Conservation (phyloP, 30 jellyfish, hydroid and myxozoan genomes). For the Pelagia noctiluca region DNA sequence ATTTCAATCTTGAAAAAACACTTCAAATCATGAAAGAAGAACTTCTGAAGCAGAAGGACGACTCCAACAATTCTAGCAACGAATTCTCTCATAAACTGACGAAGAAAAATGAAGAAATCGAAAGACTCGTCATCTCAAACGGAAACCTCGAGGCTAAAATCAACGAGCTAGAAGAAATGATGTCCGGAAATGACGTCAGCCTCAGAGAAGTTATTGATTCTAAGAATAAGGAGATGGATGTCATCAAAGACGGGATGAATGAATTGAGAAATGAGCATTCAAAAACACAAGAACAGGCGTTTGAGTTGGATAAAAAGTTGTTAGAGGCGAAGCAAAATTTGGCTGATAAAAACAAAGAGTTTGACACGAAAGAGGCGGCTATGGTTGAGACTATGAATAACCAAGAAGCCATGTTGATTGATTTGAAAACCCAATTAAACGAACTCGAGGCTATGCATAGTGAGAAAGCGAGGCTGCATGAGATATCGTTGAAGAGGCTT, state of each 20-base stretch:
- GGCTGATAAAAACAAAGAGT: constrained; percentile 16
- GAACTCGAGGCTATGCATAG: constrained; percentile 9
- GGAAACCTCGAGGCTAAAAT: not conserved
- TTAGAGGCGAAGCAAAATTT: not conserved
- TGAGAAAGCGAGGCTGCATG: not conserved
- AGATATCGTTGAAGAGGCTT: not conserved
- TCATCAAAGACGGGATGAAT: constrained; percentile 33
- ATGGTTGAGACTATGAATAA: not conserved
- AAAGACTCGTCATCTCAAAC: not conserved
- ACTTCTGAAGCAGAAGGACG: not conserved
- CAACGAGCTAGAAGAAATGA: constrained; percentile 34
- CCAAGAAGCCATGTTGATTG: constrained; percentile 1
- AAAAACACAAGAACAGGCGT: constrained; percentile 1
- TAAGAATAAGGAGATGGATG: constrained; percentile 42
- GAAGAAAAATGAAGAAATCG: not conserved
- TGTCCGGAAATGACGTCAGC: constrained; percentile 26
- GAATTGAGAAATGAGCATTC: constrained; percentile 8
- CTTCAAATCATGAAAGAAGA: not conserved
- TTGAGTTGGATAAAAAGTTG: constrained; percentile 1
- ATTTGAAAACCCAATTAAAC: constrained; percentile 7
- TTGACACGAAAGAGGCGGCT: not conserved
- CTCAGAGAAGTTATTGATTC: constrained; percentile 29
- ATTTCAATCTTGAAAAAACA: not conserved
- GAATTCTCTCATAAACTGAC: not conserved
- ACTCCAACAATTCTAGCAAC: not conserved